Percentiles rank a stretch among this genome's conserved stretches.
phyloP scores from a whole-genome alignment of 2,888 invertebrate species.

The Euplexia lucipara region DNA sequence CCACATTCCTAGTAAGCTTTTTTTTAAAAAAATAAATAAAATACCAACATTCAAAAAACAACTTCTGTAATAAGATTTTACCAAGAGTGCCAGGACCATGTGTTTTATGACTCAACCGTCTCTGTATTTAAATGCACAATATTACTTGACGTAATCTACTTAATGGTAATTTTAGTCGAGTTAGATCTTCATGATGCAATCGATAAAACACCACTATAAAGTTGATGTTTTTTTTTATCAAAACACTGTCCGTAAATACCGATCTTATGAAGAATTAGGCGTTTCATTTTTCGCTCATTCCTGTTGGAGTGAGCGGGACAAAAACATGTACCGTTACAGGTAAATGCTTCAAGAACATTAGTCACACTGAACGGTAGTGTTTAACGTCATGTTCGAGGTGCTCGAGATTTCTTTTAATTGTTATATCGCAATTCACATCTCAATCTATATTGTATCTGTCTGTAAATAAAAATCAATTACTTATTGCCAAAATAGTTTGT shows the following conservation, averaged over 20 bases:
- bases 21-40: too few relatives aligned
- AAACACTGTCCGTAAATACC: too few relatives aligned
- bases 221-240: too few relatives aligned
- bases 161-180: neutral
- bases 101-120: too few relatives aligned
- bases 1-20: too few relatives aligned
- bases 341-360: conserved; percentile 56
- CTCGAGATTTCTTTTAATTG: conserved; percentile 18
- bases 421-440: conserved; percentile 20
- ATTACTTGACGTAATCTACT: neutral
- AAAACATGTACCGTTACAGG: conserved; percentile 58
- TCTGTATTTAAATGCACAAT: too few relatives aligned
- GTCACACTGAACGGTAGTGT: conserved; percentile 32
- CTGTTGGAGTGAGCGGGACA: conserved; percentile 37
- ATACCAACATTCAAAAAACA: too few relatives aligned
- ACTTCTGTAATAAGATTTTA: too few relatives aligned
- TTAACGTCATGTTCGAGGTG: conserved; percentile 7
- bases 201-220: neutral
- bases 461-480: too few relatives aligned
- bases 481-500: too few relatives aligned
- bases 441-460: neutral
- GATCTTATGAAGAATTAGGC: conserved; percentile 1
- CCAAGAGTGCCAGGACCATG: too few relatives aligned
- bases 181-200: neutral
- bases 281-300: conserved; percentile 33